Conservation (phyloP, 2,888 invertebrate genomes). For the Drosophila colorata region DNA sequence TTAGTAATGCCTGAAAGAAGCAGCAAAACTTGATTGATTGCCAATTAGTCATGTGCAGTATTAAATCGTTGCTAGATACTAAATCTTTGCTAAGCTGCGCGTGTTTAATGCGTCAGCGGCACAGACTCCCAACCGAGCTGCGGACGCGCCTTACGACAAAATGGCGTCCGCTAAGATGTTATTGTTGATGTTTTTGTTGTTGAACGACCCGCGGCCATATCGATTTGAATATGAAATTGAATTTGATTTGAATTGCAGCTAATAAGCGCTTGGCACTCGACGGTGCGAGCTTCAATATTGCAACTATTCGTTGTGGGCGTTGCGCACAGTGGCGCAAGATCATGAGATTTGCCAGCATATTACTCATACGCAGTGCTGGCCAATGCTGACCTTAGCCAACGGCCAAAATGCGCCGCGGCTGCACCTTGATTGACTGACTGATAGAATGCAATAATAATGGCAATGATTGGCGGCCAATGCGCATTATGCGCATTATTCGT, state of each 20-base stretch:
- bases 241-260: conserved; percentile 22
- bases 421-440: conserved; percentile 57
- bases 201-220: conserved; percentile 45
- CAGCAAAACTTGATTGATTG: conserved; percentile 68
- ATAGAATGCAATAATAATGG: conserved; percentile 40
- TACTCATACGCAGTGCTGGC: conserved; percentile 63
- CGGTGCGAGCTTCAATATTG: conserved; percentile 27
- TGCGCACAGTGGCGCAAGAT: conserved; percentile 50
- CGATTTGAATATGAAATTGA: conserved; percentile 36
- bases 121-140: conserved; percentile 12
- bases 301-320: conserved; percentile 49
- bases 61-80: conserved; percentile 57
- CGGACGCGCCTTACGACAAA: conserved; percentile 31
- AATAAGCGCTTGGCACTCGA: conserved; percentile 23
- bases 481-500: conserved; percentile 31
- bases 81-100: conserved; percentile 48
- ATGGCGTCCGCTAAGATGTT: conserved; percentile 22
- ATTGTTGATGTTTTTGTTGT: conserved; percentile 12
- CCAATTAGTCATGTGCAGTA: conserved; percentile 71
- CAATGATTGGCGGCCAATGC: conserved; percentile 48
- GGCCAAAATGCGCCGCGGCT: conserved; percentile 46
- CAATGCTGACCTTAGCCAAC: conserved; percentile 57
- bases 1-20: conserved; percentile 59
- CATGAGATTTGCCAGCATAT: conserved; percentile 24
- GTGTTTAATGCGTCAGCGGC: conserved; percentile 48